These are phyloP conservation scores for Habropoda laboriosa DNA, from an alignment of 1,140 invertebrate species.

Conservation along the genomic window DNA sequence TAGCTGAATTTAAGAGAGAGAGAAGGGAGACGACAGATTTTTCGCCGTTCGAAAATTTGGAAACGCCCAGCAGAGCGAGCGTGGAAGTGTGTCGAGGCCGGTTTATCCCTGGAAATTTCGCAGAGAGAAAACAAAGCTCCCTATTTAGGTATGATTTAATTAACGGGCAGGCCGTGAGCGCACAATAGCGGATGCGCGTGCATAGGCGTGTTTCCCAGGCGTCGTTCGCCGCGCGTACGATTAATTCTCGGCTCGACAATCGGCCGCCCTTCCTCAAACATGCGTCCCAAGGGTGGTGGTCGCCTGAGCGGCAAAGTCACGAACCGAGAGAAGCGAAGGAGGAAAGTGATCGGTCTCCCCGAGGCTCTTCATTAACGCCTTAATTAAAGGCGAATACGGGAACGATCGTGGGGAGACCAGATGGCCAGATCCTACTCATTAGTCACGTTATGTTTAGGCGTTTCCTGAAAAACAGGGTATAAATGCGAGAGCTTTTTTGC, in stretches of 20 bases:
- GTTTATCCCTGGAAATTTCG: constrained; percentile 36
- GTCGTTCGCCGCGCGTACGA: constrained; percentile 49
- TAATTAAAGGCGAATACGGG: constrained; percentile 57
- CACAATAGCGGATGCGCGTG: constrained; percentile 44
- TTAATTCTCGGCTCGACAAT: constrained; percentile 49
- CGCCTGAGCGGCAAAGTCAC: constrained; percentile 29
- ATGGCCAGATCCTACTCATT: constrained; percentile 58
- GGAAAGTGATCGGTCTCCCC: constrained; percentile 46
- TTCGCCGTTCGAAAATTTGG: too few relatives aligned
- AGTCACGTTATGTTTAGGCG: too few relatives aligned
- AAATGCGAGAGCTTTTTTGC: too few relatives aligned
- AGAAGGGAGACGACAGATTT: too few relatives aligned
- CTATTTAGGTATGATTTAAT: constrained; percentile 63
- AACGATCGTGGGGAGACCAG: constrained; percentile 35
- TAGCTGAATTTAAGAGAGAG: too few relatives aligned
- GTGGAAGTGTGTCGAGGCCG: neutral
- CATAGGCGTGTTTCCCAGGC: constrained; percentile 34
- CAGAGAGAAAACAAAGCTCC: constrained; percentile 52
- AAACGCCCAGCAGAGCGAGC: neutral
- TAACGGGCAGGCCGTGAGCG: constrained; percentile 48
- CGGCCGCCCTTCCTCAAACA: constrained; percentile 44
- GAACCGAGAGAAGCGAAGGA: constrained; percentile 21
- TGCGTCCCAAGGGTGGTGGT: constrained; percentile 1
- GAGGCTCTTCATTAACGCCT: constrained; percentile 59
- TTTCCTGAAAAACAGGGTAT: too few relatives aligned